Evolutionary conservation across 2,113 vertebrate species (phyloP).

Genomic region (Megaptera novaeangliae): DNA sequence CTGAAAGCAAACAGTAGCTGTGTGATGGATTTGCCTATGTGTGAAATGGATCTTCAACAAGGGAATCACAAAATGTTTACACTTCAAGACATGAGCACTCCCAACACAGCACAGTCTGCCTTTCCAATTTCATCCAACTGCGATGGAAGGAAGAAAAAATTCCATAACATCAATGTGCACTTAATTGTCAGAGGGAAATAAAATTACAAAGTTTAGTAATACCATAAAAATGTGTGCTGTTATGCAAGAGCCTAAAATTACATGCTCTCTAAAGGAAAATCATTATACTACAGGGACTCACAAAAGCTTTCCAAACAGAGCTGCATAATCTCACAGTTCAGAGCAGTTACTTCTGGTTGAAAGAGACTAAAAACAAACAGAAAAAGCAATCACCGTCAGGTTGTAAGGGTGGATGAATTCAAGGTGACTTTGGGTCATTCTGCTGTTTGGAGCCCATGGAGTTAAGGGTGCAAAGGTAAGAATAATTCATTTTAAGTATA

Average conservation of each 20-base stretch:
- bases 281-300: constrained; percentile 76
- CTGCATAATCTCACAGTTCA: constrained; percentile 78
- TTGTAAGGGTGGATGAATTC: neutral
- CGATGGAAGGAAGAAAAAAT: constrained; percentile 72
- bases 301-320: constrained; percentile 79
- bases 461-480: neutral
- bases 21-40: constrained; percentile 79
- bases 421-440: constrained; percentile 70
- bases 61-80: constrained; percentile 76
- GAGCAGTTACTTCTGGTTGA: constrained; percentile 75
- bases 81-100: constrained; percentile 76
- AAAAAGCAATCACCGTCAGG: constrained; percentile 67
- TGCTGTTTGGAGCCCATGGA: neutral
- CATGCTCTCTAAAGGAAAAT: constrained; percentile 81
- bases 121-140: constrained; percentile 78
- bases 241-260: constrained; percentile 82
- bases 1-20: constrained; percentile 74
- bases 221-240: constrained; percentile 79
- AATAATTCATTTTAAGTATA: constrained; percentile 25
- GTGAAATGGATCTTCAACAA: constrained; percentile 79
- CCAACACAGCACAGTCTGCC: constrained; percentile 66
- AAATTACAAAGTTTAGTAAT: constrained; percentile 83
- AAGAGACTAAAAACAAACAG: constrained; percentile 62
- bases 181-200: constrained; percentile 84
- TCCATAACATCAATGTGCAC: constrained; percentile 76